Percentiles rank a stretch among this genome's conserved stretches.
Evolutionary conservation across 2,888 invertebrate genomes (phyloP).

Genomic region (Sycophila texana): DNA sequence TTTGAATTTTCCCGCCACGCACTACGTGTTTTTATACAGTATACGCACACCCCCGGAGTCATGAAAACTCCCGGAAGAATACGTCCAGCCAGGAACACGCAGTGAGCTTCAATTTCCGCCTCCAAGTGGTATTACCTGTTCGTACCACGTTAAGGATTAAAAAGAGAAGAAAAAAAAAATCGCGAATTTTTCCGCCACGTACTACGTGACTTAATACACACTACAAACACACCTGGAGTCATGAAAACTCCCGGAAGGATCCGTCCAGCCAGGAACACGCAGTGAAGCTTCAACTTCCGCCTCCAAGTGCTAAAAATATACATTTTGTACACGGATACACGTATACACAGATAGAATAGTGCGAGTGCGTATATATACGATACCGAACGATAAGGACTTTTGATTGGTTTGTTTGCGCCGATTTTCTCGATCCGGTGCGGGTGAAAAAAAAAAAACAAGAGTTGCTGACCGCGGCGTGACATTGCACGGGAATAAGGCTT

Average conservation of each 20-base stretch:
- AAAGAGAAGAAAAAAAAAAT: too few relatives aligned
- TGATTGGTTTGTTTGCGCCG: constrained; percentile 27
- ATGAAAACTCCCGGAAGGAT: constrained; percentile 37
- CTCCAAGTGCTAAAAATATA: background rate
- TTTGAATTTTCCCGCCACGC: background rate
- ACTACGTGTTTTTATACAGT: background rate
- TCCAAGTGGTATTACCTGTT: background rate
- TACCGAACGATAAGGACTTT: background rate
- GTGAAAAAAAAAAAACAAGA: too few relatives aligned
- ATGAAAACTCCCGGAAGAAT: constrained; percentile 39
- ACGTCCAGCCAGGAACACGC: constrained; percentile 5
- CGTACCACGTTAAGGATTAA: too few relatives aligned
- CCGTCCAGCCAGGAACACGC: background rate
- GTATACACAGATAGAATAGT: background rate
- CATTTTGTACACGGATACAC: too few relatives aligned
- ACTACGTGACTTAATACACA: background rate
- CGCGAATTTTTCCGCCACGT: background rate
- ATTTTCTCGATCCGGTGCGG: too few relatives aligned
- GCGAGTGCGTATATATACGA: background rate
- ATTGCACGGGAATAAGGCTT: constrained; percentile 12
- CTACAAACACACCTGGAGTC: background rate
- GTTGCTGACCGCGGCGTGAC: background rate
- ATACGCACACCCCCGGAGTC: background rate
- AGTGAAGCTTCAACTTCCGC: background rate
- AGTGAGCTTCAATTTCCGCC: background rate